Evolutionary conservation across 2,888 invertebrate species (phyloP), one percentile per base, ranked within the genome.

Genomic region (Caenorhabditis plicata): DNA sequence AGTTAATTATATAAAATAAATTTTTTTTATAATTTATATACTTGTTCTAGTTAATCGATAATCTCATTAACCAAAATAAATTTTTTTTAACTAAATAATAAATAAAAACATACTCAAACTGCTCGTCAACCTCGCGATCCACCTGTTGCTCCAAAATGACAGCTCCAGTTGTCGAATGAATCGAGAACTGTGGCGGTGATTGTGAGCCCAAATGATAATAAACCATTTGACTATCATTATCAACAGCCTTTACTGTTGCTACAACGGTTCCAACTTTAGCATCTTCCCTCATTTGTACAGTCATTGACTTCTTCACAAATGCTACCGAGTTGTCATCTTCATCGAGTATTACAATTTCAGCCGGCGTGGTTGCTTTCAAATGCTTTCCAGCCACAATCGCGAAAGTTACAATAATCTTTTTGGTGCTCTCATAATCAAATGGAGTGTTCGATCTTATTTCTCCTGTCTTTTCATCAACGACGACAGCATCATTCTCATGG

Each of bases 401-500:
- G 7, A 60, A 17, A 4, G 31, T 55, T 1, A 64, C 36, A 33
- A 54, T 4, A 40, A 61, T 51, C 19, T 36, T 50, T 13, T 51
- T 48, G 4, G 9, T 25, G n/a, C 54, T 57, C 33, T 67, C 64
- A 29, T 40, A 61, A 29, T 67, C 67, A 17, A 67, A 64, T 19
- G 45, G 51, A 26, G 35, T 40, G 15, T 38, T 26, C n/a, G 60
- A 61, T 26, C 39, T 43, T 3, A 67, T 45, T 23, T 61, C 64
- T 29, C 67, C 67, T 7, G 39, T 67, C 5, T 33, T 32, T n/a
- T 40, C 17, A 27, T 67, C 53, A 8, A 67, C 51, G 4, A 23
- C 29, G 2, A 57, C 20, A 22, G 52, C 33, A 7, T 40, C 43
- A 2, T 41, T 44, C 11, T 42, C 38, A 20, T 45, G 27, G 2